phyloP scores from a whole-genome alignment of 2,797 vertebrate species.

The Potorous gilbertii region DNA sequence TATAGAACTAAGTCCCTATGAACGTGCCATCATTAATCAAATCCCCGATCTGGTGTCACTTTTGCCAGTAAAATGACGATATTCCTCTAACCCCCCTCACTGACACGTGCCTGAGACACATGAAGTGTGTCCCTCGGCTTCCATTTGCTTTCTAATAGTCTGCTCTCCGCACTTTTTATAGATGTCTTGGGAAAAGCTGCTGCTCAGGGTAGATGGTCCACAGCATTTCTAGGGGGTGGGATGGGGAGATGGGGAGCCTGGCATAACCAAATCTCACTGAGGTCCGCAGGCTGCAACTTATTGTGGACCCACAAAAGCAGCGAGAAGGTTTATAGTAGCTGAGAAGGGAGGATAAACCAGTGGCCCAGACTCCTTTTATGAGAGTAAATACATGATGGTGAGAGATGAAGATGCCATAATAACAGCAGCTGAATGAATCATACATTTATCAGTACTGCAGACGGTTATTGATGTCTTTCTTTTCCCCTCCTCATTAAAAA shows the following conservation, averaged over 20 bases:
- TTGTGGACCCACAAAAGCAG: constrained; percentile 61
- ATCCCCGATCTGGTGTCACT: constrained; percentile 79
- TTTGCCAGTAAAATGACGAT: constrained; percentile 78
- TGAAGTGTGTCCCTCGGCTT: constrained; percentile 77
- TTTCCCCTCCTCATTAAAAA: constrained; percentile 58
- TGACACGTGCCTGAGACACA: constrained; percentile 63
- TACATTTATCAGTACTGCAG: constrained; percentile 65
- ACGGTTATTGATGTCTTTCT: constrained; percentile 54
- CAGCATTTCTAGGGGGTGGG: constrained; percentile 28
- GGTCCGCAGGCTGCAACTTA: constrained; percentile 62
- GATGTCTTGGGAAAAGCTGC: constrained; percentile 38
- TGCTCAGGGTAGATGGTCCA: constrained; percentile 52
- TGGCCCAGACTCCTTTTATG: constrained; percentile 59
- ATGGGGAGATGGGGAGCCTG: neutral
- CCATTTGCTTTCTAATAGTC: constrained; percentile 75
- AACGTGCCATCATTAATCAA: constrained; percentile 79
- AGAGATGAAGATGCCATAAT: constrained; percentile 73
- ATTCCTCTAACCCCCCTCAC: constrained; percentile 70
- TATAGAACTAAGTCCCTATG: constrained; percentile 70
- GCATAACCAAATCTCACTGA: constrained; percentile 24
- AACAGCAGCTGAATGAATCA: constrained; percentile 69
- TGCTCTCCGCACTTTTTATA: constrained; percentile 72
- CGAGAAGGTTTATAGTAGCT: constrained; percentile 64
- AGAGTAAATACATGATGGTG: constrained; percentile 70
- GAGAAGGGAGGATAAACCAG: constrained; percentile 60